Conservation (phyloP, 2,888 invertebrate species). For the Nemotelus nigrinus region DNA sequence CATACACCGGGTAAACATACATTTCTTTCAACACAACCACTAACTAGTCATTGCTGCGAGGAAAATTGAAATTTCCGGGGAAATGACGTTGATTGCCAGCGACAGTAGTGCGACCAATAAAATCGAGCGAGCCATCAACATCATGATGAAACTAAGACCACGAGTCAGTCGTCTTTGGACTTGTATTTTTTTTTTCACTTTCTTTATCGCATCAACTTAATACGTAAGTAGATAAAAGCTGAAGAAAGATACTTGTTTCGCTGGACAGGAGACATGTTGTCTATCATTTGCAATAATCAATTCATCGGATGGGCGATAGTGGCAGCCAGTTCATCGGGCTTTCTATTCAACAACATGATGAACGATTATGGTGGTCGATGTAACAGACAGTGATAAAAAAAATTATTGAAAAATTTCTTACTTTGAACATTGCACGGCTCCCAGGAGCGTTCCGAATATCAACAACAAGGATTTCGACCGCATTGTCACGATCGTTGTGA, state of each 20-base stretch:
- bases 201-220: no score
- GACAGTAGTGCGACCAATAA: background rate
- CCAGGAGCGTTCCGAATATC: constrained; percentile 5
- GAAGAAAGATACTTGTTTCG: no score
- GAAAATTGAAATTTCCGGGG: constrained; percentile 37
- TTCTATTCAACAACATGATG: no score
- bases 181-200: no score
- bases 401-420: constrained; percentile 13
- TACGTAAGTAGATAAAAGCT: no score
- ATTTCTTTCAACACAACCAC: constrained; percentile 2
- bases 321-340: no score
- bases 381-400: background rate
- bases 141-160: background rate
- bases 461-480: constrained; percentile 7
- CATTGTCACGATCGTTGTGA: constrained; percentile 12
- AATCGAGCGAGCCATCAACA: background rate
- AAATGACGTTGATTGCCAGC: constrained; percentile 3
- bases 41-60: constrained; percentile 4
- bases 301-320: no score
- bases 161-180: no score
- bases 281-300: no score
- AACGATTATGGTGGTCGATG: no score
- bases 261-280: no score
- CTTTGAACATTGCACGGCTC: constrained; percentile 30
- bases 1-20: constrained; percentile 19